Conservation (phyloP, 2,888 invertebrate species). For the Drosophila kambysellisi region DNA sequence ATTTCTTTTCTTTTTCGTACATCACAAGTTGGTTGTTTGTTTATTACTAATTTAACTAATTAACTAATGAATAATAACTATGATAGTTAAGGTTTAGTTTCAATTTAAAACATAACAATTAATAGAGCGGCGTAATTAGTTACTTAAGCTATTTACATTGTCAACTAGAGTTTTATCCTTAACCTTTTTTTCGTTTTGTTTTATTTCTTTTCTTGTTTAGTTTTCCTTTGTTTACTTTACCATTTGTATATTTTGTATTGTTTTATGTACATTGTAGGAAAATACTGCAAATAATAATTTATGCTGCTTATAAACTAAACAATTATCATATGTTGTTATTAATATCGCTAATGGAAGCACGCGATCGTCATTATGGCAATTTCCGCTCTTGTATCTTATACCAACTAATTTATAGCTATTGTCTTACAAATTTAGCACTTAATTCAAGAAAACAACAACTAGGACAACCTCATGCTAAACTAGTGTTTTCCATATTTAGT, state of each 20-base stretch:
- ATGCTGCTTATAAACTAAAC: constrained; percentile 54
- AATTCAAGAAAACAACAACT: constrained; percentile 49
- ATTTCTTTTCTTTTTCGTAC: constrained; percentile 49
- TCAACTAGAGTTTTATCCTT: constrained; percentile 22
- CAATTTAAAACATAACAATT: constrained; percentile 69
- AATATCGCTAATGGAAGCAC: constrained; percentile 82
- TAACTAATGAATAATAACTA: constrained; percentile 27
- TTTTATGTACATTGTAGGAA: constrained; percentile 73
- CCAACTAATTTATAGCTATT: constrained; percentile 39
- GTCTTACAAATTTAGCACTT: constrained; percentile 40
- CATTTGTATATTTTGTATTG: constrained; percentile 33
- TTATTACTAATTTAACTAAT: constrained; percentile 67
- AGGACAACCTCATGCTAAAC: constrained; percentile 31
- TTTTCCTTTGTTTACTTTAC: constrained; percentile 8
- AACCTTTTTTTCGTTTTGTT: not conserved
- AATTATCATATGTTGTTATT: constrained; percentile 61
- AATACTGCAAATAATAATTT: constrained; percentile 77
- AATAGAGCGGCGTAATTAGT: constrained; percentile 52
- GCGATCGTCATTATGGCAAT: constrained; percentile 72
- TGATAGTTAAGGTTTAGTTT: constrained; percentile 31
- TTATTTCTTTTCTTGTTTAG: not conserved
- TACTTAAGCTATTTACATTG: constrained; percentile 55
- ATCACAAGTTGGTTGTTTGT: constrained; percentile 69
- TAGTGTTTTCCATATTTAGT: not conserved
- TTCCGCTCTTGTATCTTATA: constrained; percentile 52